Evolutionary conservation across 2,888 invertebrate genomes (phyloP).

Genomic region (Drosophila niveifrons): DNA sequence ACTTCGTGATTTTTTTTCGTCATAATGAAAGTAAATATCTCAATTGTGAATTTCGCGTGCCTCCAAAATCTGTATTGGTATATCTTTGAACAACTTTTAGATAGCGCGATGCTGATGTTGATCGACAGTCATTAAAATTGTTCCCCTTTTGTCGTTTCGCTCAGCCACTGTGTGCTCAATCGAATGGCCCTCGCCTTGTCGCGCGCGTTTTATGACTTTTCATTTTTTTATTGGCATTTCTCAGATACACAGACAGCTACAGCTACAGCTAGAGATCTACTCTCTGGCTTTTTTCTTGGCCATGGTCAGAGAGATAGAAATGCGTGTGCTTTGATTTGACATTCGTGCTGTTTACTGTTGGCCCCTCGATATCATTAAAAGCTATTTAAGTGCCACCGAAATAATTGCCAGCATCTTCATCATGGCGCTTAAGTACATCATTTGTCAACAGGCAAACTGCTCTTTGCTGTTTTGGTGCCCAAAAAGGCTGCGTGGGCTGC

Average conservation of each 20-base stretch:
- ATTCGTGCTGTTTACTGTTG: conserved; percentile 34
- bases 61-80: too few species aligned
- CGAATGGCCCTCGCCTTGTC: conserved; percentile 8
- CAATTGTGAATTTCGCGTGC: too few species aligned
- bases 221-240: conserved; percentile 56
- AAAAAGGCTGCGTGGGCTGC: neutral
- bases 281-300: too few species aligned
- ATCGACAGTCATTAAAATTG: conserved; percentile 19
- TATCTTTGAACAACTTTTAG: too few species aligned
- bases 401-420: conserved; percentile 31
- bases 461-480: neutral
- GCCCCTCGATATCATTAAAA: conserved; percentile 27
- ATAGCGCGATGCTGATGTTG: neutral
- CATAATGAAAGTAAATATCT: too few species aligned
- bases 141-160: neutral
- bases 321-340: conserved; percentile 54
- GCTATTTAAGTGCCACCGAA: conserved; percentile 36
- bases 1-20: too few species aligned
- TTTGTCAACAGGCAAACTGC: conserved; percentile 14
- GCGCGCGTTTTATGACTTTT: conserved; percentile 52
- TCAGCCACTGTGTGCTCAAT: neutral
- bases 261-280: neutral
- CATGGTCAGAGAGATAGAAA: neutral
- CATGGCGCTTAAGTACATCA: conserved; percentile 43
- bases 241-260: conserved; percentile 16